phyloP scores from a whole-genome alignment of 2,888 invertebrate species.

The Tyria jacobaeae region DNA sequence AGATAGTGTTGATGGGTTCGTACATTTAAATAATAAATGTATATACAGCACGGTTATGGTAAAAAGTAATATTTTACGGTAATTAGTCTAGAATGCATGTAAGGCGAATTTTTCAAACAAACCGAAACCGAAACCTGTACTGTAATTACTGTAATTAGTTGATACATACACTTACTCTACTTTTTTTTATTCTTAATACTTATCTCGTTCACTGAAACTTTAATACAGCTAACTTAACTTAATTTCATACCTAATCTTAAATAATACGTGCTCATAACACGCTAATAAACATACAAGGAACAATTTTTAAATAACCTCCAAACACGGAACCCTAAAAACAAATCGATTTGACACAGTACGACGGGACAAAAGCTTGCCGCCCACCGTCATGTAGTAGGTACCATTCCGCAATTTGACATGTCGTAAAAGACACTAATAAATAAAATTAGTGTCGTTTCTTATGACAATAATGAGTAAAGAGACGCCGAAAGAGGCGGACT shows the following conservation, averaged over 20 bases:
- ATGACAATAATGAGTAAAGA: conserved; percentile 64
- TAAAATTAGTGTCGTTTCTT: conserved; percentile 76
- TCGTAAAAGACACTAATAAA: conserved; percentile 80
- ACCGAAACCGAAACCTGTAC: too few relatives aligned
- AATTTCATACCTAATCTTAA: conserved; percentile 14
- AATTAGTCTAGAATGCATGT: too few relatives aligned
- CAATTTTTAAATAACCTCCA: conserved; percentile 16
- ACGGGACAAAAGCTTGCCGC: conserved; percentile 64
- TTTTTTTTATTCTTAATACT: too few relatives aligned
- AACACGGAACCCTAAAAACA: conserved; percentile 54
- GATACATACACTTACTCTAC: too few relatives aligned
- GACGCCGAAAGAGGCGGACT: conserved; percentile 64
- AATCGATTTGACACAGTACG: conserved; percentile 69
- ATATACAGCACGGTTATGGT: background rate
- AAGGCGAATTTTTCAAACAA: too few relatives aligned
- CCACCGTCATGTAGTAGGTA: conserved; percentile 53
- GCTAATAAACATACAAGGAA: conserved; percentile 10
- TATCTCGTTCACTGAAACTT: background rate
- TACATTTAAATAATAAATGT: background rate
- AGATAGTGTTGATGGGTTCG: background rate
- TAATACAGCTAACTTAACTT: conserved; percentile 1
- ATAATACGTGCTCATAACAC: conserved; percentile 17
- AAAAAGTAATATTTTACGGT: too few relatives aligned
- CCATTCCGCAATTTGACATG: conserved; percentile 75
- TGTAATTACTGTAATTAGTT: too few relatives aligned